Base-by-base conservation (phyloP, 2,797 vertebrate species). In the Arremon aurantiirostris region DNA sequence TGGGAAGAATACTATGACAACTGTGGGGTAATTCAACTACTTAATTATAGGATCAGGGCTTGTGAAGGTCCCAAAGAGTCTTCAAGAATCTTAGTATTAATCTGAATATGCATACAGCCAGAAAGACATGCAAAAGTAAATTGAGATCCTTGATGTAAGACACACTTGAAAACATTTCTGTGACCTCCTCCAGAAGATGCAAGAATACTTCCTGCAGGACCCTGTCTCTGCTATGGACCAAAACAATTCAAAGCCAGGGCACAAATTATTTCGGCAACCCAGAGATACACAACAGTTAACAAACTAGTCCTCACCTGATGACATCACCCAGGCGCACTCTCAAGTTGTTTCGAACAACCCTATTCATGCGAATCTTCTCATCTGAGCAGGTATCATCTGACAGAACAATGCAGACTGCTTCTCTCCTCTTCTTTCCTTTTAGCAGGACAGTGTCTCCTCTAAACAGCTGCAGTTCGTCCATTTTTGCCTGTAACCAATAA, bases 341-440 rank as follows among this genome's bases (percentile, higher is more conserved):
- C 90, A 99, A 97, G 92, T 99, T 99, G 98, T 99, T 99, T 89
- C 99, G 99, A 93, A 99, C 99, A 93, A 99, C 99, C 96, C 99
- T 98, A 95, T 99, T 99, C 99, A 99, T 99, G 95, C 99, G 99
- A 95, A 99, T 99, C 96, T 99, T 99, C 97, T 99, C 99, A 91
- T 99, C 99, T 9, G 99, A 99, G 93, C 99, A 99, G 88, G 98
- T 99, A 94, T 99, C 99, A 82, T 99, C 99, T 39, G 99, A 99
- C 75, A 99, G 98, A 41, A 99, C 99, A 47, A 99, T 99, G 94
- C 99, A 99, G 64, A 99, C 99, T 0, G 99, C 99, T 98, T 99
- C 99, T 86, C 99, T 97, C 91, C 99, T 98, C 97, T 99, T 99
- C 98, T 99, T 99, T 64, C 99, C 99, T 97, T 99, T 99, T 84